Evolutionary conservation across 2,797 vertebrate genomes (phyloP), one percentile per base, ranked within the genome.

Genomic region (Rousettus madagascariensis): DNA sequence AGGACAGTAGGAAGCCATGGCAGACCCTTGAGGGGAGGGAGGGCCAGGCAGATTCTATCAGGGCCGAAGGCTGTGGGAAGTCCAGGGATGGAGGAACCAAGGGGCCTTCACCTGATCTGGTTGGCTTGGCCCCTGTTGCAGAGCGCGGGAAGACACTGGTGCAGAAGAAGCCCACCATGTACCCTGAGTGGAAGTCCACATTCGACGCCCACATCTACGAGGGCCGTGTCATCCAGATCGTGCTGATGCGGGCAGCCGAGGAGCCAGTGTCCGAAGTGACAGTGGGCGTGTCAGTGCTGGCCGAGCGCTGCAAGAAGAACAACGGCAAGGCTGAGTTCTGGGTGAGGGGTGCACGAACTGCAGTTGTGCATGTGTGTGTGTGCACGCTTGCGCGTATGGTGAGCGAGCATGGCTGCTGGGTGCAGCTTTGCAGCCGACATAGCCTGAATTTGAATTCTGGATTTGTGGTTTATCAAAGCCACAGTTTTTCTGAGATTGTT

Each of bases 121-220:
- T 33, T 15, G 38, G 43, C 69, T 33, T 51, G 77, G 68, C 55
- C 22, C 24, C 8, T 0, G 0, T 74, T 53, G 57, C 98, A 99
- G 99, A 99, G 85, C 99, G 99, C 63, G 99, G 99, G 20, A 99
- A 99, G 97, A 99, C 99, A 0, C 97, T 99, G 94, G 97, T 99
- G 78, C 99, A 99, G 98, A 99, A 97, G 98, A 99, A 99, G 90
- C 99, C 99, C 16, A 99, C 99, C 85, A 99, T 99, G 99, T 99
- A 99, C 88, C 99, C 99, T 0, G 98, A 99, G 12, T 99, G 99
- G 99, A 99, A 99, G 96, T 98, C 99, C 0, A 95, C 97, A 0
- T 99, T 99, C 74, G 99, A 99, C 0, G 99, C 99, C 91, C 99
- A 99, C 97, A 99, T 99, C 97, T 98, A 99, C 0, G 99, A 99